Evolutionary conservation across 2,113 vertebrate species (phyloP).

Genomic region (Procavia capensis): DNA sequence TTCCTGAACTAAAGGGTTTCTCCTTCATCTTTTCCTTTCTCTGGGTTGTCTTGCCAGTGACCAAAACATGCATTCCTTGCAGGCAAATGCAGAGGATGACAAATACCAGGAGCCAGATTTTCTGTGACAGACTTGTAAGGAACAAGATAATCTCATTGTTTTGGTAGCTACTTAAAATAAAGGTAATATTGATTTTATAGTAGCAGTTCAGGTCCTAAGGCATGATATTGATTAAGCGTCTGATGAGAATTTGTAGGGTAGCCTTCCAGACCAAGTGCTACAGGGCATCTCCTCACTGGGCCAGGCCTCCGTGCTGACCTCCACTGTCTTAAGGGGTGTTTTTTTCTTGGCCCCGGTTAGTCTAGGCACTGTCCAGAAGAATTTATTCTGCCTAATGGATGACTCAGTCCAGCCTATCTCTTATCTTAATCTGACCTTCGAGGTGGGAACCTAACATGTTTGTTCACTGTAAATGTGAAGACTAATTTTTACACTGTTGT

Average conservation of each 20-base stretch:
- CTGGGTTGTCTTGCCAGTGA: not conserved
- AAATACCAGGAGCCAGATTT: constrained; percentile 56
- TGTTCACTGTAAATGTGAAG: not conserved
- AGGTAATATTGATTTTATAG: constrained; percentile 68
- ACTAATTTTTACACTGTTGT: constrained; percentile 48
- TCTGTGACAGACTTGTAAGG: constrained; percentile 64
- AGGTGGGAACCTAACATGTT: constrained; percentile 50
- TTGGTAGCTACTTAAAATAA: constrained; percentile 73
- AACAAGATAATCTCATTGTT: constrained; percentile 75
- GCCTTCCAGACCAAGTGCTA: constrained; percentile 58
- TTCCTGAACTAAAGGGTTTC: not conserved
- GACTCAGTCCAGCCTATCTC: constrained; percentile 50
- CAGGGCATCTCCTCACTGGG: constrained; percentile 40
- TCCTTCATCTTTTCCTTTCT: not conserved
- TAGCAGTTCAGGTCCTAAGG: constrained; percentile 64
- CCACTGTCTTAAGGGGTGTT: constrained; percentile 41
- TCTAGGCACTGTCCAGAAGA: constrained; percentile 62
- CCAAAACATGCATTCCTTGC: not conserved
- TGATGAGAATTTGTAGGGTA: constrained; percentile 66
- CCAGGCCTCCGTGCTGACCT: constrained; percentile 54
- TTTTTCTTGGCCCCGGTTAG: constrained; percentile 64
- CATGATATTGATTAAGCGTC: constrained; percentile 67
- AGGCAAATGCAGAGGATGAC: constrained; percentile 57
- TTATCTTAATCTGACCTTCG: constrained; percentile 72
- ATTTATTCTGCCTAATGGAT: constrained; percentile 65